A percentile compares a stretch with the other conserved stretches of the same genome.
phyloP scores from a whole-genome alignment of 2,113 vertebrate genomes.

The Dicentrarchus labrax region DNA sequence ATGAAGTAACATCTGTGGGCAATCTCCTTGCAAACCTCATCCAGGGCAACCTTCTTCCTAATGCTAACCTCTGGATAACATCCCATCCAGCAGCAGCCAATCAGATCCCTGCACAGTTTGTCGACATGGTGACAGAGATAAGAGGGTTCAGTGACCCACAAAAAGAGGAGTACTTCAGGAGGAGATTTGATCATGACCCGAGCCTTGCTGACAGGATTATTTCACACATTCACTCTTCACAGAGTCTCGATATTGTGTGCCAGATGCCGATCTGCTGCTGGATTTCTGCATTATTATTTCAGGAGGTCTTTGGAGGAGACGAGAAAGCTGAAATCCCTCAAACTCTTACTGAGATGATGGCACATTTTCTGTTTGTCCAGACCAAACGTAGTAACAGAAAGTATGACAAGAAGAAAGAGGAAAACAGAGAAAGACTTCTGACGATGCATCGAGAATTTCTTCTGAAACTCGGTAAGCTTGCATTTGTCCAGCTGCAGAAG shows the following conservation, averaged over 20 bases:
- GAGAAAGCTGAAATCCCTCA: conserved; percentile 35
- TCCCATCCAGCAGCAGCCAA: conserved; percentile 55
- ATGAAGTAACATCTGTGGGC: conserved; percentile 28
- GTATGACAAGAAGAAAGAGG: neutral
- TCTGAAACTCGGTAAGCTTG: conserved; percentile 71
- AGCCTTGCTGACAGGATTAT: conserved; percentile 13
- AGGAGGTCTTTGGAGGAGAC: conserved; percentile 35
- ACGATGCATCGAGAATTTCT: conserved; percentile 40
- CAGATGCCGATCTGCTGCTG: conserved; percentile 76
- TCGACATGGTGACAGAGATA: conserved; percentile 65
- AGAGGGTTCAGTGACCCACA: conserved; percentile 63
- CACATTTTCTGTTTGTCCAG: conserved; percentile 57
- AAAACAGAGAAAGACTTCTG: conserved; percentile 9
- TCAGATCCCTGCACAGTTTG: conserved; percentile 57
- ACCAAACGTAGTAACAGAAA: conserved; percentile 53
- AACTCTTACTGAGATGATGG: conserved; percentile 75
- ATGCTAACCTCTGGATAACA: conserved; percentile 63
- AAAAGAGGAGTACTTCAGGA: conserved; percentile 71
- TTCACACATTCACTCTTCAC: conserved; percentile 55
- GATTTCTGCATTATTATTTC: conserved; percentile 62
- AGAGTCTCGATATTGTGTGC: conserved; percentile 67
- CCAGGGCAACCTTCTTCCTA: conserved; percentile 57
- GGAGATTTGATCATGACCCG: neutral
- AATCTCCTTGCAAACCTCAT: conserved; percentile 64
- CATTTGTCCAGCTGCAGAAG: conserved; percentile 64